Percentiles rank a stretch among this genome's conserved stretches.
phyloP scores from a whole-genome alignment of 2,113 vertebrate species.

The Cinclus cinclus region DNA sequence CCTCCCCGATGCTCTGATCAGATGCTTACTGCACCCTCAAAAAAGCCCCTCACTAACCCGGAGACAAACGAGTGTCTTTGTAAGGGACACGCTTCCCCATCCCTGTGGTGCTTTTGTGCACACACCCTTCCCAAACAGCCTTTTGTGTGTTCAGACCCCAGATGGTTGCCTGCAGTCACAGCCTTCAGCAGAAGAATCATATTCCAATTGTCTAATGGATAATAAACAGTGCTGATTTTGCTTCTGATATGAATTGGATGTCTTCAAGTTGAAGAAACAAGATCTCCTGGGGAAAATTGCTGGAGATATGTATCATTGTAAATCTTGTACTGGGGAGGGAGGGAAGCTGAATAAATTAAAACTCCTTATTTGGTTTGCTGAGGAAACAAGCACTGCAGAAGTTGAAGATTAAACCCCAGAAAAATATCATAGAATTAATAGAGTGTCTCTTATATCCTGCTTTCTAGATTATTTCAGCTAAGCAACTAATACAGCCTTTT shows the following conservation, averaged over 20 bases:
- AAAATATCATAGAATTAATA: not conserved
- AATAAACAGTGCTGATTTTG: slow-evolving; percentile 30
- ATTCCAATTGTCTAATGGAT: slow-evolving; percentile 40
- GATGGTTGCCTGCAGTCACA: slow-evolving; percentile 62
- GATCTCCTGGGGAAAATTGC: slow-evolving; percentile 15
- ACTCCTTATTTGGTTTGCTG: not conserved
- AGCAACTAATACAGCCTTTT: not conserved
- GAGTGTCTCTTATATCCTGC: not conserved
- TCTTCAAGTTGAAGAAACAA: slow-evolving; percentile 40
- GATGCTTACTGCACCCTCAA: slow-evolving; percentile 30
- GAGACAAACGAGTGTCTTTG: slow-evolving; percentile 75
- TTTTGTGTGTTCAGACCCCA: slow-evolving; percentile 62
- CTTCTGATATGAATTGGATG: slow-evolving; percentile 19
- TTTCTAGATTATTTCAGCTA: not conserved
- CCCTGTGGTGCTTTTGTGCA: slow-evolving; percentile 33
- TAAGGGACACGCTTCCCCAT: slow-evolving; percentile 66
- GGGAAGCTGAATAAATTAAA: not conserved
- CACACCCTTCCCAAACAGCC: slow-evolving; percentile 5
- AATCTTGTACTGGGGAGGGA: not conserved
- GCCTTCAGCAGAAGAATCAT: slow-evolving; percentile 20
- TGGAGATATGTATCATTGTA: slow-evolving; percentile 4
- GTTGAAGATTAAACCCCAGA: not conserved
- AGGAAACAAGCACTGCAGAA: not conserved
- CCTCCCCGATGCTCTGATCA: slow-evolving; percentile 40
- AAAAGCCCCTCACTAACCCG: not conserved